These are phyloP conservation scores for Drosophila emarginata DNA, from an alignment of 2,888 invertebrate genomes.

Conservation along the genomic window DNA sequence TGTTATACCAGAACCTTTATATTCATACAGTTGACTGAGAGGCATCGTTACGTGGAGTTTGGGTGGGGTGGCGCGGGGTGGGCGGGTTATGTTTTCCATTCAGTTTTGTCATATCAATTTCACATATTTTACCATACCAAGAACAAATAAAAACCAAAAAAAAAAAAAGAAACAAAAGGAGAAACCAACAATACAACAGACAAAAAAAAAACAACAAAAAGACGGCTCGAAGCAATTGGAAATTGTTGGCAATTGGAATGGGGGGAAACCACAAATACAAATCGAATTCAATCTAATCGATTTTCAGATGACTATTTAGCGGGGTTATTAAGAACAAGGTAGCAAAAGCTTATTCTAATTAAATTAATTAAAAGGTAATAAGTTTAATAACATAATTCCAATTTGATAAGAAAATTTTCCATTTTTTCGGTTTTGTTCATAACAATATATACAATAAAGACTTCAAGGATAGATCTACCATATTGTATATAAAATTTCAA, in stretches of 20 bases:
- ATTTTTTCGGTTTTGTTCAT: too few species aligned
- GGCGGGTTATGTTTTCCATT: not conserved
- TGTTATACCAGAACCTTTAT: constrained; percentile 1
- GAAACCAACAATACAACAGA: constrained; percentile 1
- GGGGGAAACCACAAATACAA: not conserved
- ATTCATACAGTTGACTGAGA: too few species aligned
- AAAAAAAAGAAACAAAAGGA: constrained; percentile 13
- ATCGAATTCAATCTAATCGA: not conserved
- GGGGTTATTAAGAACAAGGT: not conserved
- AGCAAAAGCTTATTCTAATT: not conserved
- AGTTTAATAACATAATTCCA: too few species aligned
- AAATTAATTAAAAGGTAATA: too few species aligned
- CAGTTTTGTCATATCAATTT: constrained; percentile 46
- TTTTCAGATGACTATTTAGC: not conserved
- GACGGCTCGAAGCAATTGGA: constrained; percentile 19
- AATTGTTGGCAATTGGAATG: constrained; percentile 28
- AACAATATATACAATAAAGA: too few species aligned
- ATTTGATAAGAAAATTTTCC: too few species aligned
- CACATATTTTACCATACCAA: constrained; percentile 43
- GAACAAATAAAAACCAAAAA: constrained; percentile 35
- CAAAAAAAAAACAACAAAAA: constrained; percentile 15
- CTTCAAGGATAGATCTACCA: too few species aligned
- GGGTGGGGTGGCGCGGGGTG: too few species aligned
- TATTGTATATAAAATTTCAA: too few species aligned
- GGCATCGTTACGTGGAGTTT: too few species aligned